phyloP scores from a whole-genome alignment of 2,113 vertebrate genomes.

The Calypte anna region DNA sequence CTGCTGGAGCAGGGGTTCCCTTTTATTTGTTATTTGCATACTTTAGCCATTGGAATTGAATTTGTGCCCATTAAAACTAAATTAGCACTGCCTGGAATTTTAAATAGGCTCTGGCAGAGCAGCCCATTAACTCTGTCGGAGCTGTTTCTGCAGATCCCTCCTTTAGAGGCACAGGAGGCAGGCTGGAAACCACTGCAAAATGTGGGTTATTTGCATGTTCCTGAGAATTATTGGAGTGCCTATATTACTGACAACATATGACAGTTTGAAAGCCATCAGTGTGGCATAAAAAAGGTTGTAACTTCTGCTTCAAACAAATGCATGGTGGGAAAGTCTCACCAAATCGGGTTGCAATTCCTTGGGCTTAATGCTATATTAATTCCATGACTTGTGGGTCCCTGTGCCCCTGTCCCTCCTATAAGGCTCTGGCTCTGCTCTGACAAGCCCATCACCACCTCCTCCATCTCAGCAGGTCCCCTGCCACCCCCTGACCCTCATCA shows the following conservation, averaged over 20 bases:
- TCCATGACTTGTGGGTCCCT: accelerated
- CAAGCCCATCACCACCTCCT: not conserved
- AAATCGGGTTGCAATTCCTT: accelerated
- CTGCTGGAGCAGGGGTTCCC: slow-evolving; percentile 58
- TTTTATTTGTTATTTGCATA: slow-evolving; percentile 65
- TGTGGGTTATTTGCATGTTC: not conserved
- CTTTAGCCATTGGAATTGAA: slow-evolving; percentile 60
- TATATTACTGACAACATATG: not conserved
- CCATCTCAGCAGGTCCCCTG: not conserved
- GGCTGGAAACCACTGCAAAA: not conserved
- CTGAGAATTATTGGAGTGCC: not conserved
- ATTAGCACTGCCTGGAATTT: slow-evolving; percentile 57
- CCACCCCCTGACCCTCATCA: not conserved
- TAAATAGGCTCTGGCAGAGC: slow-evolving; percentile 40
- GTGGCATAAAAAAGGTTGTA: not conserved
- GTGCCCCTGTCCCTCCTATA: accelerated
- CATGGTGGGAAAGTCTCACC: not conserved
- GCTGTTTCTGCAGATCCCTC: not conserved
- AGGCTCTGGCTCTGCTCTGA: not conserved
- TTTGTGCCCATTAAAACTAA: slow-evolving; percentile 63
- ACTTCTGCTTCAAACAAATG: not conserved
- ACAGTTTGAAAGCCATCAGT: not conserved
- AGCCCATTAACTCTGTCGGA: slow-evolving; percentile 7
- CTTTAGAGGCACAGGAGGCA: accelerated
- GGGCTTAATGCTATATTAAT: not conserved